A percentile compares a stretch with the other conserved stretches of the same genome.
phyloP scores from a whole-genome alignment of 2,888 invertebrate species.

The Busseola fusca region DNA sequence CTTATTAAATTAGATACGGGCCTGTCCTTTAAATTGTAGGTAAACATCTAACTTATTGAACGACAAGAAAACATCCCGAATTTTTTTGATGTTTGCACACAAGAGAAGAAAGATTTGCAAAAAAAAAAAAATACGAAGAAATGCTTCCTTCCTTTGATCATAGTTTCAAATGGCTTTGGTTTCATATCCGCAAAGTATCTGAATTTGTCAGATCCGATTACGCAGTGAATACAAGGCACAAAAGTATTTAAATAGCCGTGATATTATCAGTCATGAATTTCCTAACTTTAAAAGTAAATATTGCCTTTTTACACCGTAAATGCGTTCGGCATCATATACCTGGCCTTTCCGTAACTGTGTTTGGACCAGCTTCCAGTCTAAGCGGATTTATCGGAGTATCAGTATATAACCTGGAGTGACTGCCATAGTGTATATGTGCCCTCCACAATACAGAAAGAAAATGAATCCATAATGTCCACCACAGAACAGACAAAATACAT shows the following conservation, averaged over 20 bases:
- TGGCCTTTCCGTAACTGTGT: neutral
- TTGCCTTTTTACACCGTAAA: too few species aligned
- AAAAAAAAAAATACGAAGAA: constrained; percentile 19
- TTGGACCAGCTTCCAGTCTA: neutral
- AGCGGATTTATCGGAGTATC: neutral
- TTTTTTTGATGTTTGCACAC: constrained; percentile 23
- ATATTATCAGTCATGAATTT: too few species aligned
- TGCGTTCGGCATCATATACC: too few species aligned
- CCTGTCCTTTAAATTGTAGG: neutral
- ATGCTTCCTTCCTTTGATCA: constrained; percentile 20
- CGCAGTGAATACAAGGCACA: constrained; percentile 9
- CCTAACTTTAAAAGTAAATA: too few species aligned
- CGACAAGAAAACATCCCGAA: neutral
- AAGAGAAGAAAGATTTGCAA: constrained; percentile 19
- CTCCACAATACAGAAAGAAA: neutral
- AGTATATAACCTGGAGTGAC: neutral
- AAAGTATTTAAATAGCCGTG: neutral
- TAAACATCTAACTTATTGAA: neutral
- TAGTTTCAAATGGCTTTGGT: constrained; percentile 39
- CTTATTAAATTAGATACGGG: neutral
- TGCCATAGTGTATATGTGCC: neutral
- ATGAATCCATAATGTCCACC: neutral
- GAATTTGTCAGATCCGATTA: constrained; percentile 35
- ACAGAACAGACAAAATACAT: too few species aligned
- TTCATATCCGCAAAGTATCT: constrained; percentile 21